Percentiles rank a stretch among this genome's conserved stretches.
Evolutionary conservation across 92 coral and sea anemone genomes (phyloP).

Genomic region (Diadumene lineata): DNA sequence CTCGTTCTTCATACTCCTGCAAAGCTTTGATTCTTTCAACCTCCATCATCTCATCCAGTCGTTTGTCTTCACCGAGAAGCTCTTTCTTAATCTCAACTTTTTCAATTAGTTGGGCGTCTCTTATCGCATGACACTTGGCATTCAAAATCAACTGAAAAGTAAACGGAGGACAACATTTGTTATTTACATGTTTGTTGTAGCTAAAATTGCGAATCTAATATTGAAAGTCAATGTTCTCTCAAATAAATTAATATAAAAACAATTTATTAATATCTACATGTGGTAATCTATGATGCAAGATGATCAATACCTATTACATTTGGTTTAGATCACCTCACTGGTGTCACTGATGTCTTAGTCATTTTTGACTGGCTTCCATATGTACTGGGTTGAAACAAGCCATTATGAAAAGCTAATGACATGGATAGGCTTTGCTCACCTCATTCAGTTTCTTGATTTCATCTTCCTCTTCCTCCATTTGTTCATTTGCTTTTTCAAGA

Average conservation of each 20-base stretch:
- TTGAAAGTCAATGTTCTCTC: no score
- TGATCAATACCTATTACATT: no score
- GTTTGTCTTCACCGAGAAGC: conserved; percentile 82
- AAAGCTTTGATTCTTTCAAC: conserved; percentile 87
- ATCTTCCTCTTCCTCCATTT: conserved; percentile 99
- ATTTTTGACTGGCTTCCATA: no score
- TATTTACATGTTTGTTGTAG: no score
- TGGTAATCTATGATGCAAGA: no score
- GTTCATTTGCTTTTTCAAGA: conserved; percentile 93
- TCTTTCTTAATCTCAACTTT: conserved; percentile 97
- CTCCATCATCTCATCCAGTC: conserved; percentile 99
- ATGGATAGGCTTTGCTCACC: conserved; percentile 57
- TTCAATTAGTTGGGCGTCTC: conserved; percentile 98
- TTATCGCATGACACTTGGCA: conserved; percentile 99
- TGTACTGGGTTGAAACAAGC: no score
- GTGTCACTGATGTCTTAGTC: no score
- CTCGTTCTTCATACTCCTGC: conserved; percentile 90
- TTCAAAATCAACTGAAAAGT: conserved; percentile 80
- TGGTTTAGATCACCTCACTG: no score
- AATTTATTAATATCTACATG: no score
- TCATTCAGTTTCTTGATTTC: conserved; percentile 97
- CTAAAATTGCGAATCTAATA: no score
- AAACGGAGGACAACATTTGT: background rate
- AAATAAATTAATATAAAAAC: no score
- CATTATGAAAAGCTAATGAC: no score